Conservation (phyloP, 2,797 vertebrate species). For the Eutrigla gurnardus region DNA sequence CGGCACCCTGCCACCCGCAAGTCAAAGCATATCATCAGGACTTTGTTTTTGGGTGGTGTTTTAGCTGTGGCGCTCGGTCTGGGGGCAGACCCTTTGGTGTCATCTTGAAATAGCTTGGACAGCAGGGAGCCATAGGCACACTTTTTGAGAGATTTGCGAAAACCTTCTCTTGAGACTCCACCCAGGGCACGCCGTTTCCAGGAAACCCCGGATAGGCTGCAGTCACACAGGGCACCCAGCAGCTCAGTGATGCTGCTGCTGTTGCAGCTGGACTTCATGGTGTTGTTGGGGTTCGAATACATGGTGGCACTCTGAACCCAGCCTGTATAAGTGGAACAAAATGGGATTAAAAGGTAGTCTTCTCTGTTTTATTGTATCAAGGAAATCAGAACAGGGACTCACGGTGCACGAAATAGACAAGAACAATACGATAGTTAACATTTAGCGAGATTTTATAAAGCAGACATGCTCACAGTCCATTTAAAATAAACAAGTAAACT, state of each 20-base stretch:
- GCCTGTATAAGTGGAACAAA: slow-evolving; percentile 33
- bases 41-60: slow-evolving; percentile 90
- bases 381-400: background rate
- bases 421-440: background rate
- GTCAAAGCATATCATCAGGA: slow-evolving; percentile 96
- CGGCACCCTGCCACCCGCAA: slow-evolving; percentile 88
- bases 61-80: slow-evolving; percentile 54
- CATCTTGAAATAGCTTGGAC: slow-evolving; percentile 89
- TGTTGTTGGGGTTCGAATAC: slow-evolving; percentile 41
- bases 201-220: slow-evolving; percentile 86
- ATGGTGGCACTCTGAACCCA: slow-evolving; percentile 54
- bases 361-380: background rate
- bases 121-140: slow-evolving; percentile 89
- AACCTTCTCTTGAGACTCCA: slow-evolving; percentile 80
- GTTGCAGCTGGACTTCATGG: slow-evolving; percentile 50
- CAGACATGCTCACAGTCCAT: background rate
- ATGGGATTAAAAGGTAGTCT: background rate
- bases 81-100: slow-evolving; percentile 67
- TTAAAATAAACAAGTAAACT: background rate
- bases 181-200: slow-evolving; percentile 85
- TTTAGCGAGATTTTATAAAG: background rate
- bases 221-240: slow-evolving; percentile 90
- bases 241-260: slow-evolving; percentile 90
- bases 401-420: background rate
- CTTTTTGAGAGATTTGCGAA: slow-evolving; percentile 85